phyloP scores from a whole-genome alignment of 2,888 invertebrate genomes.

The Fragum sueziense region DNA sequence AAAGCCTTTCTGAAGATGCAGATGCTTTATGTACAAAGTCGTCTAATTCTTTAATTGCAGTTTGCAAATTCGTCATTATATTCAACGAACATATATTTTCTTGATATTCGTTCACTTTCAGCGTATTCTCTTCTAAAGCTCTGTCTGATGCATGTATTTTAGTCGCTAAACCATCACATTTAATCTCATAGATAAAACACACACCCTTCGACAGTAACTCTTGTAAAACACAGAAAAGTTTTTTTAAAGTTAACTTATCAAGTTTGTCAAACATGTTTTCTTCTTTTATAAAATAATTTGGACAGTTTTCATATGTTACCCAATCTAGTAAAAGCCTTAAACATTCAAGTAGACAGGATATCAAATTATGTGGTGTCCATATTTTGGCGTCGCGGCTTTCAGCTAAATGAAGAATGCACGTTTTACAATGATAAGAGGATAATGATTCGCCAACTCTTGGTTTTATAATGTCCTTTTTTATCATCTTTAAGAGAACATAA shows the following conservation, averaged over 20 bases:
- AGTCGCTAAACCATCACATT: not conserved
- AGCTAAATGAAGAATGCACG: slow-evolving; percentile 8
- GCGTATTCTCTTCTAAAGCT: not conserved
- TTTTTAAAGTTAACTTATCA: not conserved
- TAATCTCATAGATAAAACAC: not conserved
- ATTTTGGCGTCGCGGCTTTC: not conserved
- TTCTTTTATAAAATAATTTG: slow-evolving; percentile 18
- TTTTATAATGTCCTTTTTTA: slow-evolving; percentile 16
- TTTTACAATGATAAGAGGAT: slow-evolving; percentile 27
- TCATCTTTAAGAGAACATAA: slow-evolving; percentile 33
- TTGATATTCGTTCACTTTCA: not conserved
- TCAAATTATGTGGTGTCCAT: slow-evolving; percentile 5
- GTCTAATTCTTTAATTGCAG: too few relatives aligned
- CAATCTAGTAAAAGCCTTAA: not conserved
- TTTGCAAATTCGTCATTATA: not conserved
- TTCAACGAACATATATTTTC: not conserved
- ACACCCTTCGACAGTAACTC: not conserved
- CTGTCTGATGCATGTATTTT: not conserved
- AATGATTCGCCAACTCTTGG: not conserved
- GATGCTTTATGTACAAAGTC: too few relatives aligned
- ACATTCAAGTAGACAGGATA: not conserved
- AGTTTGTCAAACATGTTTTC: slow-evolving; percentile 24
- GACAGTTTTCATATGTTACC: slow-evolving; percentile 3
- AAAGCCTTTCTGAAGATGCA: too few relatives aligned
- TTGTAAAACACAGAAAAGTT: not conserved